Evolutionary conservation across 2,888 invertebrate genomes (phyloP).

Genomic region (Stenodema calcarata): DNA sequence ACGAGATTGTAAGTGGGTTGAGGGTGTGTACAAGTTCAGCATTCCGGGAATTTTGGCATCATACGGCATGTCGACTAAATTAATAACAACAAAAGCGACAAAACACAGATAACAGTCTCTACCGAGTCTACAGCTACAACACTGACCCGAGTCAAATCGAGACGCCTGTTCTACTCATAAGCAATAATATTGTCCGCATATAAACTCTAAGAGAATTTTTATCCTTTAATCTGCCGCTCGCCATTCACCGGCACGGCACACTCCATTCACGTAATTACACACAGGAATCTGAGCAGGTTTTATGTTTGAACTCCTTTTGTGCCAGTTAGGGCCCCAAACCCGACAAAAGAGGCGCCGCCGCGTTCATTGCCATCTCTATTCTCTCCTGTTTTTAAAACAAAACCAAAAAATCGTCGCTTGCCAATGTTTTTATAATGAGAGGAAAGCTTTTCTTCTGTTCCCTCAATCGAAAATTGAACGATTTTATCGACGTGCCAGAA

Average conservation of each 20-base stretch:
- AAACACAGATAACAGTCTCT: too few relatives aligned
- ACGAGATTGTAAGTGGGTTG: too few relatives aligned
- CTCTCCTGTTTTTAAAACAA: not conserved
- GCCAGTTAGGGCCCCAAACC: not conserved
- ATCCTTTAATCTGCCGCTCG: constrained; percentile 24
- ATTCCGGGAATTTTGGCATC: too few relatives aligned
- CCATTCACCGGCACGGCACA: constrained; percentile 35
- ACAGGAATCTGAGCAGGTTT: not conserved
- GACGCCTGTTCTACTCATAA: constrained; percentile 9
- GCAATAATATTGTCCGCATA: constrained; percentile 8
- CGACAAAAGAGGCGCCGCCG: not conserved
- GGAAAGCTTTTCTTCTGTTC: not conserved
- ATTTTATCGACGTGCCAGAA: not conserved
- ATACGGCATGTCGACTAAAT: too few relatives aligned
- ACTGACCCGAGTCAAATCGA: constrained; percentile 30
- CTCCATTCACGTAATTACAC: constrained; percentile 27
- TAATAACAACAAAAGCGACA: too few relatives aligned
- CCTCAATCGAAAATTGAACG: not conserved
- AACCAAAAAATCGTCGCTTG: not conserved
- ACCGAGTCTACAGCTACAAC: not conserved
- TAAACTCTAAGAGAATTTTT: constrained; percentile 6
- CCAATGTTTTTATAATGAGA: not conserved
- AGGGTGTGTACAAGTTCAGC: too few relatives aligned
- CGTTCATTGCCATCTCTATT: not conserved
- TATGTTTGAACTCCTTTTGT: constrained; percentile 1